A percentile compares a stretch with the other conserved stretches of the same genome.
Conservation (phyloP, 2,113 vertebrate species). For the Lophochroa leadbeateri region DNA sequence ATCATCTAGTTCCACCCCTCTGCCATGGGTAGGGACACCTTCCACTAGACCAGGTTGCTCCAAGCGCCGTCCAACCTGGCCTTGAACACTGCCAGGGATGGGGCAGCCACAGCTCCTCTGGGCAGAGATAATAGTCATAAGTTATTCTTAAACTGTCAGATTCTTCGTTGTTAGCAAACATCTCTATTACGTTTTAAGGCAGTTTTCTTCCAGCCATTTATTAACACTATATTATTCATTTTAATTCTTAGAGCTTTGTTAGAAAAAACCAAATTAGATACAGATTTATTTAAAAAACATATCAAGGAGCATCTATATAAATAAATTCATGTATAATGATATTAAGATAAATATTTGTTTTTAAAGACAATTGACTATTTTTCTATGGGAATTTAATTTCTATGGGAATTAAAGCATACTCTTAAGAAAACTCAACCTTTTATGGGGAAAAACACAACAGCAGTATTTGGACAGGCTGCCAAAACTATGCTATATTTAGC, state of each 20-base stretch:
- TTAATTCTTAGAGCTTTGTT: background rate
- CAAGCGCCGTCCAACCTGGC: background rate
- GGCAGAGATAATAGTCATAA: background rate
- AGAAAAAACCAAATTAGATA: background rate
- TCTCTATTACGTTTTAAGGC: background rate
- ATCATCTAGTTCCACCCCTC: background rate
- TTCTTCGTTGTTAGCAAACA: background rate
- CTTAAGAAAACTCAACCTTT: slow-evolving; percentile 35
- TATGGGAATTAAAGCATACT: slow-evolving; percentile 28
- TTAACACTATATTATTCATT: background rate
- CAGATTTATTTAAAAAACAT: background rate
- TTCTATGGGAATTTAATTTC: slow-evolving; percentile 45
- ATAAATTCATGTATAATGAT: background rate
- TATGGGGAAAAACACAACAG: slow-evolving; percentile 28
- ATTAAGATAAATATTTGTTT: slow-evolving; percentile 42
- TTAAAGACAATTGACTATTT: slow-evolving; percentile 31
- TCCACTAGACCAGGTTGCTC: background rate
- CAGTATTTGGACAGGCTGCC: slow-evolving; percentile 24
- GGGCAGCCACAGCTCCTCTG: background rate
- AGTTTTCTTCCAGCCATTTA: background rate
- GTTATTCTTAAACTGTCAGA: background rate
- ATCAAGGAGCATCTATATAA: background rate
- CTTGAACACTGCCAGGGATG: background rate
- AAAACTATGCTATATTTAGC: slow-evolving; percentile 52
- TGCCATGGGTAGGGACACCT: background rate